These are phyloP conservation scores for Otocyon megalotis DNA, from an alignment of 2,113 vertebrate species.

Conservation along the genomic window DNA sequence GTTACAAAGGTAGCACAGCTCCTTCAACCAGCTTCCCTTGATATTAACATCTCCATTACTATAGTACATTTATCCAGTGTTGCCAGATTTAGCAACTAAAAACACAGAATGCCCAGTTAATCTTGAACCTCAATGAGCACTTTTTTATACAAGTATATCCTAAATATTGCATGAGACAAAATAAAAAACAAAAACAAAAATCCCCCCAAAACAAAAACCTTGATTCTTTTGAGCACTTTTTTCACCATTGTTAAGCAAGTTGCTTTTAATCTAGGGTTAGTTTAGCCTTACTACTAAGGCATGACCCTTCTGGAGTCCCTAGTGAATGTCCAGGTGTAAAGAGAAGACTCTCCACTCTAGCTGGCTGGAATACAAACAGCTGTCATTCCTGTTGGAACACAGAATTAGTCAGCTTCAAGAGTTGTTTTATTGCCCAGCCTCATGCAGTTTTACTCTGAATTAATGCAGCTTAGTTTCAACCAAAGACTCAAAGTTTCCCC, in stretches of 20 bases:
- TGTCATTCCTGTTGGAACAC: neutral
- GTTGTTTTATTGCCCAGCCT: neutral
- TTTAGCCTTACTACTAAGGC: neutral
- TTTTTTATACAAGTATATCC: neutral
- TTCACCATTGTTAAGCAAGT: neutral
- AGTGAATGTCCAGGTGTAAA: neutral
- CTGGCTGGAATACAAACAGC: neutral
- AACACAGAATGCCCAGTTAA: neutral
- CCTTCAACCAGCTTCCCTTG: neutral
- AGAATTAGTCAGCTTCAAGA: neutral
- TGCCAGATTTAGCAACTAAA: neutral
- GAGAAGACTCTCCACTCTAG: neutral
- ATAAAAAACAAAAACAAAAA: neutral
- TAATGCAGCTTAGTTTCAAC: neutral
- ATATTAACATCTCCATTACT: neutral
- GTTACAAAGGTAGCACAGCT: neutral
- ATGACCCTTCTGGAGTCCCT: neutral
- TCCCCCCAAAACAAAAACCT: neutral
- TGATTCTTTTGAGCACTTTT: neutral
- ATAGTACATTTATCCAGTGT: neutral
- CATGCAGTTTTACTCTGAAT: neutral
- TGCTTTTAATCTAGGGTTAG: neutral
- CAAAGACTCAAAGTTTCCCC: conserved; percentile 4
- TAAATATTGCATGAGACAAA: neutral
- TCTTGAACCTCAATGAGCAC: neutral